phyloP scores from a whole-genome alignment of 2,113 vertebrate genomes.

The Synodontis membranacea region DNA sequence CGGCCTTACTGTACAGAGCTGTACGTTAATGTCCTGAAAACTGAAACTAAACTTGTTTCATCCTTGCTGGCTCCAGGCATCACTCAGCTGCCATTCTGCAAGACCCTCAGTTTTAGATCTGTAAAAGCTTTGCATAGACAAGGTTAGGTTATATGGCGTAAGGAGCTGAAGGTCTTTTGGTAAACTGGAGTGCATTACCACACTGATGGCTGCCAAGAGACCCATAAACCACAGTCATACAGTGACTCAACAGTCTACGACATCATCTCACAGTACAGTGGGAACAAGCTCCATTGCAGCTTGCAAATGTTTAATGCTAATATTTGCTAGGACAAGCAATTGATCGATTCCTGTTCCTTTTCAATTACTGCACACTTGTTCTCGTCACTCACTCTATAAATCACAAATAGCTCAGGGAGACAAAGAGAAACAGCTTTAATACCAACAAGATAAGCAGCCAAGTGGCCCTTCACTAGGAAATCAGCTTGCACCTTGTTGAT shows the following conservation, averaged over 20 bases:
- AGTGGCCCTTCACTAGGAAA: not conserved
- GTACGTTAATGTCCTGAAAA: slow-evolving; percentile 19
- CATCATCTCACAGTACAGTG: slow-evolving; percentile 28
- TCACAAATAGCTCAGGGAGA: not conserved
- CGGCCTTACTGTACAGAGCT: slow-evolving; percentile 12
- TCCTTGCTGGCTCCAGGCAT: slow-evolving; percentile 23
- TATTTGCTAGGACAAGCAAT: not conserved
- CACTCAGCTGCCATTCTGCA: slow-evolving; percentile 9
- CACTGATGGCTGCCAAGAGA: slow-evolving; percentile 12
- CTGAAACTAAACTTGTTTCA: slow-evolving; percentile 30
- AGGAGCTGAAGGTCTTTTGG: slow-evolving; percentile 11
- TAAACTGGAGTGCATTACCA: slow-evolving; percentile 22
- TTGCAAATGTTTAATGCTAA: not conserved
- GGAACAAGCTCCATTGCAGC: not conserved
- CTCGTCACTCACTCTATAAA: not conserved
- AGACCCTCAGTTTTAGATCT: slow-evolving; percentile 39
- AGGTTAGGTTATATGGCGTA: slow-evolving; percentile 24
- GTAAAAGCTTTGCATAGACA: slow-evolving; percentile 39
- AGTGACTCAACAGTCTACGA: not conserved
- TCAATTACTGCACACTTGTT: not conserved
- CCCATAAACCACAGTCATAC: slow-evolving; percentile 14
- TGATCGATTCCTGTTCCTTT: not conserved
- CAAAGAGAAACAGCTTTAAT: slow-evolving; percentile 11
- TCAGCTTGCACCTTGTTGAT: slow-evolving; percentile 7
- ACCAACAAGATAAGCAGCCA: not conserved